These are phyloP conservation scores for Aspidiotus destructor DNA, from an alignment of 2,888 invertebrate genomes.

Conservation along the genomic window DNA sequence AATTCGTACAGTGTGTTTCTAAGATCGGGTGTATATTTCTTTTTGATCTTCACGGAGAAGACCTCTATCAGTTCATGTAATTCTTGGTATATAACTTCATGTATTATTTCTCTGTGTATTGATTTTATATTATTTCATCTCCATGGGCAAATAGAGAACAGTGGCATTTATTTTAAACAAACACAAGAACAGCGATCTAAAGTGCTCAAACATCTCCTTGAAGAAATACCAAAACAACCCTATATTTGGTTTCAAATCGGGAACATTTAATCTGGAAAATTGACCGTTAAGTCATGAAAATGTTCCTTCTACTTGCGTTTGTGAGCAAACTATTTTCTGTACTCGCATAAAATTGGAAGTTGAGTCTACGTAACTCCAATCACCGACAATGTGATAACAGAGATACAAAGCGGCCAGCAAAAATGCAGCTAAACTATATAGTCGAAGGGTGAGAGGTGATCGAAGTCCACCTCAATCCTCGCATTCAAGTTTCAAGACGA, in stretches of 20 bases:
- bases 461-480: too few species aligned
- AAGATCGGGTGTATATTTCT: too few species aligned
- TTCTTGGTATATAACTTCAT: too few species aligned
- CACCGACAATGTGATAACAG: slow-evolving; percentile 55
- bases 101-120: too few species aligned
- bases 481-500: too few species aligned
- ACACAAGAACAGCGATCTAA: slow-evolving; percentile 84
- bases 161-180: slow-evolving; percentile 95
- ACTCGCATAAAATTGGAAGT: slow-evolving; percentile 76
- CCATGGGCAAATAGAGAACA: slow-evolving; percentile 82
- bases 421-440: slow-evolving; percentile 34
- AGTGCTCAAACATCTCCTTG: slow-evolving; percentile 99
- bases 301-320: neutral
- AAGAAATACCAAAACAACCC: slow-evolving; percentile 99
- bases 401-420: slow-evolving; percentile 46
- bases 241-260: slow-evolving; percentile 91
- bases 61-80: too few species aligned
- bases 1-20: too few species aligned
- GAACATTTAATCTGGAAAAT: slow-evolving; percentile 64
- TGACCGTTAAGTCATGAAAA: slow-evolving; percentile 38
- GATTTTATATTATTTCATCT: too few species aligned
- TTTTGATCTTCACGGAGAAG: too few species aligned
- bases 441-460: too few species aligned
- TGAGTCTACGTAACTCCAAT: slow-evolving; percentile 55
- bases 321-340: slow-evolving; percentile 10